These are phyloP conservation scores for Pontoporia blainvillei DNA, from an alignment of 2,113 vertebrate genomes.

Conservation along the genomic window DNA sequence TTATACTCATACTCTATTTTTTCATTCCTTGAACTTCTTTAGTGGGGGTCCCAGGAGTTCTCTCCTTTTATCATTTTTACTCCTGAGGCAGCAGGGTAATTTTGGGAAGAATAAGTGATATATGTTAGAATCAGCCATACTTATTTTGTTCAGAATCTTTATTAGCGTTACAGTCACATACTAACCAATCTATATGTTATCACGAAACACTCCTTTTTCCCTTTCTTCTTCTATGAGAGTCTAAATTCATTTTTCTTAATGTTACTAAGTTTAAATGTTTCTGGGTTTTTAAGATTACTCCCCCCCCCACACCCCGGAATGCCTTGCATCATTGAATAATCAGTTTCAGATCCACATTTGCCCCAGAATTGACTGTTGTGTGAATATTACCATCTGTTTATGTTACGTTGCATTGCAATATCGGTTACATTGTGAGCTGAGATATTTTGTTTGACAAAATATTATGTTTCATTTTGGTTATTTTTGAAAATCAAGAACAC, in stretches of 20 bases:
- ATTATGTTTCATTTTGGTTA: neutral
- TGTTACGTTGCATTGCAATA: neutral
- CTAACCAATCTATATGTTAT: neutral
- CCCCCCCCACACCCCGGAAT: neutral
- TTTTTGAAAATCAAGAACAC: slow-evolving; percentile 19
- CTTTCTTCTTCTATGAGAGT: neutral
- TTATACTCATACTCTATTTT: neutral
- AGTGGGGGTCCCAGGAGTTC: neutral
- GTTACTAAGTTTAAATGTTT: neutral
- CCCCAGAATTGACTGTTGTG: neutral
- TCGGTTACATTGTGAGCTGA: neutral
- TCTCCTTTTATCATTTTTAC: neutral
- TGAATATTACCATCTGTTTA: neutral
- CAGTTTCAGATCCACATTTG: neutral
- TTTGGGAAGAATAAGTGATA: neutral
- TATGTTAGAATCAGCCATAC: neutral
- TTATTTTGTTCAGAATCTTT: neutral
- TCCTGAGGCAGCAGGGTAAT: neutral
- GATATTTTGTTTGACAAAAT: neutral
- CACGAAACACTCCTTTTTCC: neutral
- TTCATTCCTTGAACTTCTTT: neutral
- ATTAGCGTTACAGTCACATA: neutral
- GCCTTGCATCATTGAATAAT: neutral
- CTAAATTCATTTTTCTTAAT: neutral
- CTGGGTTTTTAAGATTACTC: neutral